phyloP scores from a whole-genome alignment of 2,797 vertebrate species.

The Etheostoma perlongum region DNA sequence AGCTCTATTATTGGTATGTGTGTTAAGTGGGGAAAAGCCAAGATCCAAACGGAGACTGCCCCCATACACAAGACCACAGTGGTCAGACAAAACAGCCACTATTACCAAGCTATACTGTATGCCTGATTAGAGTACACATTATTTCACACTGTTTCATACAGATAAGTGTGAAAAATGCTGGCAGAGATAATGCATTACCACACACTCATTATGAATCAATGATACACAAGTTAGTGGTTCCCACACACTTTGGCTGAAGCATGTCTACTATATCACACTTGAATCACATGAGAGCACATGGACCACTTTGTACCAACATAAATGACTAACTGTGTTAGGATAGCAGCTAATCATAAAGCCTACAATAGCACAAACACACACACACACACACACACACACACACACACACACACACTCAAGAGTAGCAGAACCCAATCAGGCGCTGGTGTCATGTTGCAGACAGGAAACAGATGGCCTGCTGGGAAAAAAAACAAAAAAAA shows the following conservation, averaged over 20 bases:
- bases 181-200: slow-evolving; percentile 26
- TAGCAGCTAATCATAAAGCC: slow-evolving; percentile 59
- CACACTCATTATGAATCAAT: slow-evolving; percentile 30
- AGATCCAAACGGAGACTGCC: slow-evolving; percentile 42
- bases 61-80: slow-evolving; percentile 3
- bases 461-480: slow-evolving; percentile 82
- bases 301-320: slow-evolving; percentile 50
- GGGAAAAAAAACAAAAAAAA: slow-evolving; percentile 34
- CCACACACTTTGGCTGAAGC: slow-evolving; percentile 35
- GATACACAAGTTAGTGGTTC: slow-evolving; percentile 43
- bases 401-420: slow-evolving; percentile 46
- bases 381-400: slow-evolving; percentile 3
- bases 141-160: not conserved
- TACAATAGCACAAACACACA: slow-evolving; percentile 13
- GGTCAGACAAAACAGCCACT: slow-evolving; percentile 17
- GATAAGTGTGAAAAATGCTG: slow-evolving; percentile 9
- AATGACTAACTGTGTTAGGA: slow-evolving; percentile 55
- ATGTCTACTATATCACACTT: slow-evolving; percentile 45
- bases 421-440: slow-evolving; percentile 57
- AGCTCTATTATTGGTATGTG: slow-evolving; percentile 45
- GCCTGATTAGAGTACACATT: not conserved
- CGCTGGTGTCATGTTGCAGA: slow-evolving; percentile 74
- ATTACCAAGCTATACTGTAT: not conserved
- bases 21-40: slow-evolving; percentile 44
- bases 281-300: slow-evolving; percentile 63